Base-by-base conservation (phyloP, 1,140 invertebrate species). In the Ridgeia piscesae region DNA sequence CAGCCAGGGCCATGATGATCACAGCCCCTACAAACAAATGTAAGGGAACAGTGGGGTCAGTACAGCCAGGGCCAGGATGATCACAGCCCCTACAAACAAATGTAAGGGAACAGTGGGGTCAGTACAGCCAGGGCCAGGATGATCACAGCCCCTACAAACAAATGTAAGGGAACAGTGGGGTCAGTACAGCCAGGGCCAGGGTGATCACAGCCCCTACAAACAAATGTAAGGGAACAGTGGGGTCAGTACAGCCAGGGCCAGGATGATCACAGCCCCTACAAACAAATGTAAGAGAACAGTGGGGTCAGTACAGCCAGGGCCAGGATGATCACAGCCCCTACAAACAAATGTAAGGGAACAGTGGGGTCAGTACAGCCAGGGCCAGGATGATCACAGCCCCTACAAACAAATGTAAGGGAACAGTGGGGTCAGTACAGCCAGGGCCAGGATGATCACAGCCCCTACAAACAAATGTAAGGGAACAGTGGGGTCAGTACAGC, bases 331-430 rank as follows among this genome's bases (percentile, higher is more conserved):
- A 77, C 58, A 6, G 8, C 11, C 17, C 58, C 58, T 77, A 31
- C 58, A n/a, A n/a, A n/a, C n/a, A n/a, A 92, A 96, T 96, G 93
- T 95, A 96, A 91, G 95, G 94, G 92, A 96, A 95, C n/a, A 94
- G 93, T 8, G 95, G 95, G 35, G 95, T 96, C 11, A 96, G 93
- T 34, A 96, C 94, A 58, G 92, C 93, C 48, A 96, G 94, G 9
- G 96, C 94, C 42, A 96, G 17, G 58, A 77, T 77, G 58, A 77
- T 77, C 58, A 77, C 58, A 6, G 8, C 11, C 17, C 58, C 58
- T 77, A 31, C 58, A n/a, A n/a, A n/a, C n/a, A n/a, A 92, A 96
- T 96, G 93, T 95, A 96, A 91, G 95, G 94, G 92, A 96, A 95
- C n/a, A 94, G 93, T 8, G 95, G 95, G 35, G 95, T 96, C 11